Percentiles rank a stretch among this genome's conserved stretches.
These are phyloP conservation scores for Acheta domesticus DNA, from an alignment of 2,888 invertebrate species.

Conservation along the genomic window DNA sequence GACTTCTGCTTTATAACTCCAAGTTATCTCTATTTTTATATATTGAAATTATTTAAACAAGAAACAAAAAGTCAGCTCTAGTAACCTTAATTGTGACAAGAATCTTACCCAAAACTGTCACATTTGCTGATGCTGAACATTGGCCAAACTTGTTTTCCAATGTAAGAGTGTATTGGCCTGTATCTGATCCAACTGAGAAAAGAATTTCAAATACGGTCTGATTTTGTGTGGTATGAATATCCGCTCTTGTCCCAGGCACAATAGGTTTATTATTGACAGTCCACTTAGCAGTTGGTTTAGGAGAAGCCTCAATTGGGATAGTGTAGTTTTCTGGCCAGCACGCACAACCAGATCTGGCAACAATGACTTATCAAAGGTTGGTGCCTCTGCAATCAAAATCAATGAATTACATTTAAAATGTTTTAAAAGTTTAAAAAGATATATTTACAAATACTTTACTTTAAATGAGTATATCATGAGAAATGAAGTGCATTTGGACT, in stretches of 20 bases:
- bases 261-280: constrained; percentile 78
- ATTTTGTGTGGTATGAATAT: constrained; percentile 74
- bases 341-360: constrained; percentile 87
- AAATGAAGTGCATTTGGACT: background rate
- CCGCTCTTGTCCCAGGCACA: constrained; percentile 66
- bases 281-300: constrained; percentile 90
- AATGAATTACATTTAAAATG: background rate
- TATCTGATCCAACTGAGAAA: constrained; percentile 75
- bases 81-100: too few relatives aligned
- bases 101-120: constrained; percentile 64
- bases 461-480: too few relatives aligned
- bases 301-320: constrained; percentile 92
- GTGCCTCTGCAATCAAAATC: constrained; percentile 59
- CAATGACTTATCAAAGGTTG: constrained; percentile 82
- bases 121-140: constrained; percentile 77
- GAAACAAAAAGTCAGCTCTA: too few relatives aligned
- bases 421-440: too few relatives aligned
- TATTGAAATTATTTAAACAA: too few relatives aligned
- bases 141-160: constrained; percentile 79
- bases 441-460: too few relatives aligned
- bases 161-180: constrained; percentile 79
- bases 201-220: constrained; percentile 84
- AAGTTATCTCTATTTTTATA: too few relatives aligned
- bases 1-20: too few relatives aligned
- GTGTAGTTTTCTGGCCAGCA: constrained; percentile 90